Evolutionary conservation across 2,113 vertebrate species (phyloP).

Genomic region (Pipa parva): DNA sequence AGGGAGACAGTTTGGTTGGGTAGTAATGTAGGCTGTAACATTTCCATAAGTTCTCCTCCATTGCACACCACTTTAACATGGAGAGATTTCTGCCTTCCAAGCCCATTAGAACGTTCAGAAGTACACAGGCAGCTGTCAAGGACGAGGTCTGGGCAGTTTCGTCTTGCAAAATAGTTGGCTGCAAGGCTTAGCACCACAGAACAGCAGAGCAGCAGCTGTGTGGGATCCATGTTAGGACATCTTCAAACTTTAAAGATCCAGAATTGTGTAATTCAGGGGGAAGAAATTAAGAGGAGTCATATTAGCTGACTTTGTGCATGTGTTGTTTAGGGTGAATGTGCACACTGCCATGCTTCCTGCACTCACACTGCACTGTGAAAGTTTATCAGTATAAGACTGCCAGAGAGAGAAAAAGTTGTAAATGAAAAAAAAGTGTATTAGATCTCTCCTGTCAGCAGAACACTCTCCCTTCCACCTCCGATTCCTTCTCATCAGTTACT

Average conservation of each 20-base stretch:
- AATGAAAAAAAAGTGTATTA: slow-evolving; percentile 27
- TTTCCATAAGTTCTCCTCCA: slow-evolving; percentile 79
- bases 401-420: slow-evolving; percentile 15
- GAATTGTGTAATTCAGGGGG: neutral
- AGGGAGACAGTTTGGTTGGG: slow-evolving; percentile 79
- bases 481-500: neutral
- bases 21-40: slow-evolving; percentile 71
- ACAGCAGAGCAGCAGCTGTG: slow-evolving; percentile 47
- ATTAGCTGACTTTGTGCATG: neutral
- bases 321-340: neutral
- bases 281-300: slow-evolving; percentile 15
- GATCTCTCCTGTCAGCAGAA: slow-evolving; percentile 24
- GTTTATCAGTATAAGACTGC: slow-evolving; percentile 24
- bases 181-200: slow-evolving; percentile 58
- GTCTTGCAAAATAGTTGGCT: slow-evolving; percentile 54
- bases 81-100: slow-evolving; percentile 62
- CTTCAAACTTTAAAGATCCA: slow-evolving; percentile 4
- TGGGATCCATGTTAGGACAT: slow-evolving; percentile 43
- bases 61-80: slow-evolving; percentile 75
- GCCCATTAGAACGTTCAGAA: slow-evolving; percentile 73
- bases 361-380: neutral
- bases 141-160: slow-evolving; percentile 77
- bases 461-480: slow-evolving; percentile 23
- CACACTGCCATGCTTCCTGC: slow-evolving; percentile 1
- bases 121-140: slow-evolving; percentile 81